Conservation (phyloP, 92 coral and sea anemone genomes). For the Micromussa lordhowensis region DNA sequence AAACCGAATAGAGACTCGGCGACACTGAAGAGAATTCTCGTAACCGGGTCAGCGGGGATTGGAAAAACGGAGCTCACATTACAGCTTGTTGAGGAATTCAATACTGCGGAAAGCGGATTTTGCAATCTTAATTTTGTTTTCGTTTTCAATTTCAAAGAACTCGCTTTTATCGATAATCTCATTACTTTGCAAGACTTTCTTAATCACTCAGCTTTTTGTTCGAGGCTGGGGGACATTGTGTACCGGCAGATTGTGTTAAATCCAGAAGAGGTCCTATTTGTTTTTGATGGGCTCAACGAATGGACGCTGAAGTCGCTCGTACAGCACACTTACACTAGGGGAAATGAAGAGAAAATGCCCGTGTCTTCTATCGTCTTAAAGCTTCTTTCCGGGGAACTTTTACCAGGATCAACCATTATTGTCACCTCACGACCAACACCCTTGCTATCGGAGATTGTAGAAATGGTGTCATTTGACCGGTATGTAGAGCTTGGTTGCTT, state of each 20-base stretch:
- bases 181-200: slow-evolving; percentile 40
- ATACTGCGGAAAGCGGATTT: slow-evolving; percentile 8
- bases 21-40: slow-evolving; percentile 33
- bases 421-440: slow-evolving; percentile 61
- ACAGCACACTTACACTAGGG: background rate
- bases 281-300: slow-evolving; percentile 69
- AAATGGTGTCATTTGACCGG: slow-evolving; percentile 34
- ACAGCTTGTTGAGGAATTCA: slow-evolving; percentile 1
- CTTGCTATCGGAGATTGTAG: slow-evolving; percentile 17
- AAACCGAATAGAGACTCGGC: slow-evolving; percentile 25
- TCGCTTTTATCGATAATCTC: slow-evolving; percentile 27
- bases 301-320: slow-evolving; percentile 9
- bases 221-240: slow-evolving; percentile 12
- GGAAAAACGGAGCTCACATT: slow-evolving; percentile 33
- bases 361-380: slow-evolving; percentile 35
- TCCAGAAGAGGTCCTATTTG: slow-evolving; percentile 47
- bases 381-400: slow-evolving; percentile 56
- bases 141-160: slow-evolving; percentile 50
- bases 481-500: slow-evolving; percentile 38
- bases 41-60: slow-evolving; percentile 43
- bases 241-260: slow-evolving; percentile 20
- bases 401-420: slow-evolving; percentile 52
- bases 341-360: slow-evolving; percentile 14
- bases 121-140: slow-evolving; percentile 45
- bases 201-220: background rate